These are phyloP conservation scores for Leucoraja ocellata DNA, from an alignment of 2,797 vertebrate genomes.

Conservation along the genomic window DNA sequence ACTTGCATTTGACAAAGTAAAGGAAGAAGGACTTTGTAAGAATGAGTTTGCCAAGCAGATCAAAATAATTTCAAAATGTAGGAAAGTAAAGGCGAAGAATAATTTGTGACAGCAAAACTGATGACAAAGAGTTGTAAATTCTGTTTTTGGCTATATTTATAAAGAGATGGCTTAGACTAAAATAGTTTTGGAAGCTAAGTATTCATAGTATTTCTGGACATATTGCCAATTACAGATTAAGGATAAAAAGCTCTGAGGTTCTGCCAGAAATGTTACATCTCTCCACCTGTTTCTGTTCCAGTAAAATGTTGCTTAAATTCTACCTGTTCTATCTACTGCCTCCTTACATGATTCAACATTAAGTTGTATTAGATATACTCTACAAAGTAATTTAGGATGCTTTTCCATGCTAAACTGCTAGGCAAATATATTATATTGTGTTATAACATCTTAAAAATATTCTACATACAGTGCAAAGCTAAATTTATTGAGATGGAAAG, in stretches of 20 bases:
- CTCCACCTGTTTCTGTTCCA: background rate
- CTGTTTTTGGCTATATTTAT: background rate
- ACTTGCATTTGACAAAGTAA: background rate
- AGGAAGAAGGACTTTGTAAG: background rate
- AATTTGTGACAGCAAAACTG: background rate
- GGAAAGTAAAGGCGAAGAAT: background rate
- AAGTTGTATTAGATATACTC: background rate
- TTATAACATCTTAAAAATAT: background rate
- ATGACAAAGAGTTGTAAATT: background rate
- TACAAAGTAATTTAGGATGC: background rate
- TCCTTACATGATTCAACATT: background rate
- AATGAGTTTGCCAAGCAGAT: background rate
- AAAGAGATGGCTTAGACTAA: background rate
- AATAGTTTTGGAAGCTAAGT: background rate
- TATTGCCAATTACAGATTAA: background rate
- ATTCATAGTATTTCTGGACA: background rate
- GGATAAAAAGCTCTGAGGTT: background rate
- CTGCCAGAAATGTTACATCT: background rate
- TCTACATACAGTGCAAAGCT: too few relatives aligned
- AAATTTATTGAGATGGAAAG: too few relatives aligned
- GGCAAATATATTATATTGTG: background rate
- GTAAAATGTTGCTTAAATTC: background rate
- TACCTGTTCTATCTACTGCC: background rate
- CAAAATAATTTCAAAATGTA: background rate
- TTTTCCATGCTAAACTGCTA: background rate